Percentiles rank a stretch among this genome's conserved stretches.
These are phyloP conservation scores for Xiphydria camelus DNA, from an alignment of 2,888 invertebrate genomes.

Conservation along the genomic window DNA sequence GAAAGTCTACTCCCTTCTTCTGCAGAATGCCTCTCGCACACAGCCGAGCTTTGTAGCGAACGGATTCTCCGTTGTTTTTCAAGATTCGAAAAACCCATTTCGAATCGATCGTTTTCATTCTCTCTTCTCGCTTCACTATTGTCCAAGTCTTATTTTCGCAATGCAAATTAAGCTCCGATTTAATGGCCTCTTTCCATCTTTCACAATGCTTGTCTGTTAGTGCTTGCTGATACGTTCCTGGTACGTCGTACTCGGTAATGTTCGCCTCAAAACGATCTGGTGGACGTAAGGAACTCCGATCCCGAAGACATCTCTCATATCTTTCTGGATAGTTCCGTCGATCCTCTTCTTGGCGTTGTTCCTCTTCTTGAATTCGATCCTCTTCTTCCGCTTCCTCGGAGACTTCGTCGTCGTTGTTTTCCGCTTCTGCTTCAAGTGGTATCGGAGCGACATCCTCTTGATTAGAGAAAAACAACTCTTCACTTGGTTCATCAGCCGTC, in stretches of 20 bases:
- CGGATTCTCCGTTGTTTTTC: not conserved
- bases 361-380: too few species aligned
- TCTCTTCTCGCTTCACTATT: not conserved
- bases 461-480: too few species aligned
- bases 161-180: not conserved
- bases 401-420: conserved; percentile 3
- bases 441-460: conserved; percentile 1
- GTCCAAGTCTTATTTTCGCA: not conserved
- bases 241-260: not conserved
- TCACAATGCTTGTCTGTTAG: not conserved
- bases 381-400: conserved; percentile 5
- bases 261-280: not conserved
- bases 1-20: not conserved
- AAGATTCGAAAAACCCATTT: not conserved
- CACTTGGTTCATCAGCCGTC: too few species aligned
- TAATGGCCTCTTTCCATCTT: not conserved
- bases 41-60: not conserved
- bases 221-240: too few species aligned
- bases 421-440: conserved; percentile 1
- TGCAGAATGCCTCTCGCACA: not conserved
- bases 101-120: not conserved
- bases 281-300: not conserved
- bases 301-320: too few species aligned
- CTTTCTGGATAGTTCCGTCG: too few species aligned
- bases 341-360: too few species aligned